Evolutionary conservation across 2,888 invertebrate species (phyloP), one percentile per base, ranked within the genome.

Genomic region (Netelia melanura): DNA sequence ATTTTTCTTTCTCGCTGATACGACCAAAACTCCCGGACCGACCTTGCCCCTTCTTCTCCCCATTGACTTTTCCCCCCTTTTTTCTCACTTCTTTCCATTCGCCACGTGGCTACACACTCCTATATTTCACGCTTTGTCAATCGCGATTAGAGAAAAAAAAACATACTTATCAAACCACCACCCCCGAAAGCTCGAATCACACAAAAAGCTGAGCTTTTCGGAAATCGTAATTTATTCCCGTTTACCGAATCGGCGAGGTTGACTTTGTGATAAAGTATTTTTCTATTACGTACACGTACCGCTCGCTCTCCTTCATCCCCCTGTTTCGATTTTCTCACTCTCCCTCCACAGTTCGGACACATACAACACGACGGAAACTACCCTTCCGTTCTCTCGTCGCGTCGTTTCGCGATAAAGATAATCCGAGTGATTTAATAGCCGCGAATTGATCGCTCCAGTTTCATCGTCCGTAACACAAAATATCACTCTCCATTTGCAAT

Each of bases 281-380:
- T 79, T 79, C 70, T 70, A 83, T 83, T 81, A 67, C 81, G 65
- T 72, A 81, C 76, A 54, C 65, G 43, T 38, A 56, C 62, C 38
- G 0, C 38, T 38, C 38, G 38, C 6, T 38, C 38, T 6, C 38
- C 6, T 38, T 38, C 38, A 38, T 38, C 3, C 38, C 38, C 38
- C 38, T 30, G 6, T 6, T 38, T 38, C 38, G 38, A 38, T 38
- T 38, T 38, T 38, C 38, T 8, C 38, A 38, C 6, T 6, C 38
- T 38, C 6, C 38, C 38, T 38, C 3, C 38, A 0, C 38, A 0
- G 38, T 6, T 38, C 38, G 72, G 67, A 71, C 72, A 81, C 76
- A 84, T 81, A 84, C 77, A 81, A 81, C 48, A 77, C 77, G 84
- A 67, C 79, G 84, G 81, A 84, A 84, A 74, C 81, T 81, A 84